phyloP scores from a whole-genome alignment of 2,888 invertebrate genomes.

The Agrochola circellaris region DNA sequence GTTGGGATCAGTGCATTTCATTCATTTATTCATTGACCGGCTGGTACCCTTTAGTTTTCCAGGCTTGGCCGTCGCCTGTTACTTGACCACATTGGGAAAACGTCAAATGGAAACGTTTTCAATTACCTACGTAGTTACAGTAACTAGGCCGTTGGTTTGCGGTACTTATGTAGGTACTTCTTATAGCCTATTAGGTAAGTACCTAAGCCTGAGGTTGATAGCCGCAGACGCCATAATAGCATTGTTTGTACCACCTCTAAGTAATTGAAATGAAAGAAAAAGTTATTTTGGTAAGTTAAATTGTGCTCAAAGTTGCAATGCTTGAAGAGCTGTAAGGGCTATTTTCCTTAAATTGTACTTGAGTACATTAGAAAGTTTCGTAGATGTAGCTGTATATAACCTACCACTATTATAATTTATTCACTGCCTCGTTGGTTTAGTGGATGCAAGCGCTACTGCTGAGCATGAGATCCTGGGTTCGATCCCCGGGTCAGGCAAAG shows the following conservation, averaged over 20 bases:
- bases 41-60: not conserved
- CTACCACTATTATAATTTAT: too few relatives aligned
- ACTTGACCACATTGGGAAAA: constrained; percentile 1
- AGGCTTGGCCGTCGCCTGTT: not conserved
- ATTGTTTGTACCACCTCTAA: constrained; percentile 2
- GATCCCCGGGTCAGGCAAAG: too few relatives aligned
- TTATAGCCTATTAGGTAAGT: constrained; percentile 11
- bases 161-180: constrained; percentile 9
- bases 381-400: not conserved
- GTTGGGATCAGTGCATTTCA: too few relatives aligned
- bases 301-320: not conserved
- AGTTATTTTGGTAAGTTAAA: constrained; percentile 19
- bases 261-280: constrained; percentile 26
- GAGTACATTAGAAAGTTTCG: not conserved
- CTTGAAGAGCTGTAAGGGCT: not conserved
- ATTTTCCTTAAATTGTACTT: not conserved
- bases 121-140: constrained; percentile 24
- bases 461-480: too few relatives aligned
- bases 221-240: constrained; percentile 3
- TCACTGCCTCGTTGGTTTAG: too few relatives aligned
- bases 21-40: too few relatives aligned
- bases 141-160: constrained; percentile 19
- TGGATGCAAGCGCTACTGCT: too few relatives aligned
- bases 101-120: constrained; percentile 27
- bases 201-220: constrained; percentile 11